Evolutionary conservation across 2,888 invertebrate genomes (phyloP), one percentile per base, ranked within the genome.

Genomic region (Trichogramma dendrolimi): DNA sequence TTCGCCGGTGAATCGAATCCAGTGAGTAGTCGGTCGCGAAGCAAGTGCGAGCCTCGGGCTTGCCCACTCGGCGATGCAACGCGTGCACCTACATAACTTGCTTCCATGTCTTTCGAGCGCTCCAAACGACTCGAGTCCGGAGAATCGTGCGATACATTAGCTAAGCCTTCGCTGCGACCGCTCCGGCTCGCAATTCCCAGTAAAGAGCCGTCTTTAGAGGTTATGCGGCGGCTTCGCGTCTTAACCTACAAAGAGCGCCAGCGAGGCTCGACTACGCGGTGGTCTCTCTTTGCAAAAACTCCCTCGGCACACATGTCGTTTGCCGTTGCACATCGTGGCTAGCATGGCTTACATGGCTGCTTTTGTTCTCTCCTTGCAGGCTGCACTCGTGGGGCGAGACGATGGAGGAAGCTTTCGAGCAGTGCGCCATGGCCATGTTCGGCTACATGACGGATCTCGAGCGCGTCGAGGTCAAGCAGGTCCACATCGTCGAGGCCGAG

Each of bases 371-470:
- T 39, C 55, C 55, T 58, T 46, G 4, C 79, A 94, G 93, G 78
- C 81, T 96, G 66, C 96, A 96, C 78, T 86, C 93, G 59, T 97
- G 97, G 97, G 98, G 98, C 40, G 84, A 88, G 63, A 87, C 85
- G 55, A 75, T 97, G 57, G 83, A 86, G 73, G 96, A 97, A 81
- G 89, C 96, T 0, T 97, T 95, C 80, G 96, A 97, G 77, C 96
- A 96, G 81, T 92, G 92, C 73, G 96, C 92, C 6, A 87, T 94
- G 78, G 92, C 95, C 1, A 97, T 99, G 97, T 99, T 93, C 82
- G 94, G 89, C 1, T 99, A 98, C 79, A 98, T 98, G 94, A 98
- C 97, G 2, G 94, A 94, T 67, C 80, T 95, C 67, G 85, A 89
- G 1, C 86, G 86, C 67, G 93, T 99, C 0, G 89, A 94, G 76